These are phyloP conservation scores for Xenopus petersii DNA, from an alignment of 2,797 vertebrate species.

Conservation along the genomic window DNA sequence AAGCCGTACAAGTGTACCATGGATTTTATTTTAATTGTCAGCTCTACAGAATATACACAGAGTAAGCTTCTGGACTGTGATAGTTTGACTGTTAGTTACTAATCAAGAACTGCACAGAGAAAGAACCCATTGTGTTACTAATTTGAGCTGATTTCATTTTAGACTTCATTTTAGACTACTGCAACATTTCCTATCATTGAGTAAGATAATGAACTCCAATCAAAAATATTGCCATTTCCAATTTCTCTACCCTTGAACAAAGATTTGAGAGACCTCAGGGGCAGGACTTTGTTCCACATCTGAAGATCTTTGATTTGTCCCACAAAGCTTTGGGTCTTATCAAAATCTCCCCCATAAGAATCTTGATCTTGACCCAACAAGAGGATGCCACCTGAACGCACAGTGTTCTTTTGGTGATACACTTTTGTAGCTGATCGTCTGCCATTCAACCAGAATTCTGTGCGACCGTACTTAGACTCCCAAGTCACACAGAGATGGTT, in stretches of 20 bases:
- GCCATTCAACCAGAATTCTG: slow-evolving; percentile 59
- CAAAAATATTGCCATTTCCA: slow-evolving; percentile 13
- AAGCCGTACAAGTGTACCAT: too few species aligned
- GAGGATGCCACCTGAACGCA: slow-evolving; percentile 56
- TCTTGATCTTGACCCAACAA: slow-evolving; percentile 75
- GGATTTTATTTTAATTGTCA: too few species aligned
- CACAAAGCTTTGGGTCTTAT: slow-evolving; percentile 65
- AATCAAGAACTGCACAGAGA: too few species aligned
- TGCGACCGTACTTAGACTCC: slow-evolving; percentile 29
- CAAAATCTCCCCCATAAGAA: slow-evolving; percentile 58
- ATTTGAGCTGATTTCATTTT: too few species aligned
- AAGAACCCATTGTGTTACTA: too few species aligned
- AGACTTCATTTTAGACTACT: neutral
- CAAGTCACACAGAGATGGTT: slow-evolving; percentile 28
- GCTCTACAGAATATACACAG: too few species aligned
- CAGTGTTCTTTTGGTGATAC: slow-evolving; percentile 65
- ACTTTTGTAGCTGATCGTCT: slow-evolving; percentile 66
- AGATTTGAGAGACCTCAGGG: slow-evolving; percentile 55
- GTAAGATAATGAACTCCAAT: slow-evolving; percentile 22
- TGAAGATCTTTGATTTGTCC: slow-evolving; percentile 72
- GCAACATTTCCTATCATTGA: slow-evolving; percentile 14
- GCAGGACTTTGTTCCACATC: slow-evolving; percentile 71
- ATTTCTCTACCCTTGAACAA: neutral
- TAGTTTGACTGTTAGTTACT: too few species aligned
- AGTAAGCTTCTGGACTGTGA: too few species aligned